These are phyloP conservation scores for Danaus melanippus DNA, from an alignment of 1,140 invertebrate genomes.

Conservation along the genomic window DNA sequence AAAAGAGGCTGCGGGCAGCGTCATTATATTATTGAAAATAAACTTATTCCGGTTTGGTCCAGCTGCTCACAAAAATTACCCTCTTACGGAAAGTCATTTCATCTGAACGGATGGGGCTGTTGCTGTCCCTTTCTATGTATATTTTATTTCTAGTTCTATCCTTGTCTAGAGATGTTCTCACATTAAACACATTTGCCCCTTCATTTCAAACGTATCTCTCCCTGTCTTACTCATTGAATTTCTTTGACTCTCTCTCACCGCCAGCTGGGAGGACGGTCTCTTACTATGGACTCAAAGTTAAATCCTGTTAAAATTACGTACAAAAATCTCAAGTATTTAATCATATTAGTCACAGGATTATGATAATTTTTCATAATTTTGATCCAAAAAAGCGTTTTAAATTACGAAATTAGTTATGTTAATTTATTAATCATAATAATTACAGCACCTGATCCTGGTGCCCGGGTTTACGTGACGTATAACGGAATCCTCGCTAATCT, in stretches of 20 bases:
- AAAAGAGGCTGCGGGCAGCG: conserved; percentile 25
- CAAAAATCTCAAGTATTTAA: too few relatives aligned
- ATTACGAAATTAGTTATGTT: too few relatives aligned
- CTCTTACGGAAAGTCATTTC: conserved; percentile 33
- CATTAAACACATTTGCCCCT: conserved; percentile 9
- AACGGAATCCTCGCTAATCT: conserved; percentile 12
- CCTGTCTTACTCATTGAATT: conserved; percentile 3
- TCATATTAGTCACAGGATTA: too few relatives aligned
- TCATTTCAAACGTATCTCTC: conserved; percentile 4
- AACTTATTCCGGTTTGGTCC: conserved; percentile 28
- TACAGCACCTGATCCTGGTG: too few relatives aligned
- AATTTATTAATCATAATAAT: too few relatives aligned
- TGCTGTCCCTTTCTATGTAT: conserved; percentile 17
- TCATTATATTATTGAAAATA: conserved; percentile 45
- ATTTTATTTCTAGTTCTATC: too few relatives aligned
- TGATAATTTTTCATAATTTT: too few relatives aligned
- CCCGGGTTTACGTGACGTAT: not conserved
- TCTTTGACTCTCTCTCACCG: conserved; percentile 9
- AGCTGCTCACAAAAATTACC: conserved; percentile 35
- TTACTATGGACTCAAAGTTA: conserved; percentile 9
- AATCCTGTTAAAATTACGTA: too few relatives aligned
- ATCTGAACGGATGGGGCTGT: conserved; percentile 18
- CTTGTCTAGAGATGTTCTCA: conserved; percentile 10
- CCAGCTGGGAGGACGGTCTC: conserved; percentile 3
- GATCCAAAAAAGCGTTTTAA: too few relatives aligned